Base-by-base conservation (phyloP, 30 jellyfish, hydroid and myxozoan species). In the Cassiopea xamachana region DNA sequence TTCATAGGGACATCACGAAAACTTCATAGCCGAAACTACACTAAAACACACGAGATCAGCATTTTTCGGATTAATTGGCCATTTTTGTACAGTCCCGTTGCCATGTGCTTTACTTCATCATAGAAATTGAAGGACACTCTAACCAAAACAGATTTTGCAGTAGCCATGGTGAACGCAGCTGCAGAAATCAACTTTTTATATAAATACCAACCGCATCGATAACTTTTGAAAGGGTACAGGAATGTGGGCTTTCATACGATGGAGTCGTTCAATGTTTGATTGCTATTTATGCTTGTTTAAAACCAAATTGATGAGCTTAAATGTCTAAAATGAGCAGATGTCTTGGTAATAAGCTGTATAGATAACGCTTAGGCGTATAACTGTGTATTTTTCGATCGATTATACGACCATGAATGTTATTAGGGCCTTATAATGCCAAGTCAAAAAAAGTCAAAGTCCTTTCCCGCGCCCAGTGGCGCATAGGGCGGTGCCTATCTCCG, bases 131-230 rank as follows among this genome's bases (percentile, higher is more conserved):
- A 62, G 2, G 19, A 27, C 14, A 14, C 74, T 6, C 14, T 62
- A 62, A 62, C 74, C 74, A 62, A 62, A 14, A 62, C 43, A 62
- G 4, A 3, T 13, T 17, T 62, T 4, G 27, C 2, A 2, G 74
- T 62, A 62, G 2, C 74, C 43, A 62, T 62, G 74, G 74, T 62
- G 74, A 62, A 62, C 7, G 2, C 74, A 13, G 14, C 7, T 17
- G 19, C 43, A 3, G 43, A 62, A 62, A 62, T 62, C 2, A 62
- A 62, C 7, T 62, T 62, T 4, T 62, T 8, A 62, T 62, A 8
- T 17, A 62, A 62, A 3, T 62, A 62, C 43, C 74, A 1, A 71
- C 80, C 80, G 39, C 80, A 71, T 8, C 80, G 80, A 71, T 8
- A 71, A 71, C 51, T 5, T 19, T 19, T 71, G 1, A 39, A 19